Base-by-base conservation (phyloP, 2,888 invertebrate genomes). In the Drosophila subsilvestris region DNA sequence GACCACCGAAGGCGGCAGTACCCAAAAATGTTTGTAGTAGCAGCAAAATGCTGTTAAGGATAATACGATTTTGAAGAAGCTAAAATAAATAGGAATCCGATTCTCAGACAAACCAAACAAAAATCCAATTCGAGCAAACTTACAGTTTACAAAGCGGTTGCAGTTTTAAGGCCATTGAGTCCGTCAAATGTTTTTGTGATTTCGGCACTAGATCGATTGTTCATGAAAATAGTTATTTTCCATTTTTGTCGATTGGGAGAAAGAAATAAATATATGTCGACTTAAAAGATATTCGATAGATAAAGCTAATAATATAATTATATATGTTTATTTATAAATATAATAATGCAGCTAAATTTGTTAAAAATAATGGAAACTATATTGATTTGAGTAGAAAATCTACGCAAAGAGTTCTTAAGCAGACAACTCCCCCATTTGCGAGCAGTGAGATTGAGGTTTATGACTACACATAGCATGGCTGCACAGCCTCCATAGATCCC, bases 1-100 rank as follows among this genome's bases (percentile, higher is more conserved):
- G 86, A 88, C 87, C 89, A 88, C 89, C 87, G 74, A 74, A 79
- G 77, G 72, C 63, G 85, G 61, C 72, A 71, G 67, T 73, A 49
- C 49, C 60, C 50, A 53, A 43, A 54, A 37, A 53, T 22, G 48
- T 48, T 54, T 9, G 22, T 54, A 63, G 66, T 62, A 55, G 56
- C 73, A 61, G 7, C 74, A 63, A n/a, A 5, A 70, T 56, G 55
- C 73, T 67, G 67, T 67, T 63, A 72, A 81, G 79, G 79, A 80
- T 75, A 63, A 73, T 54, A 73, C 68, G 68, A 37, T 14, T 37
- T 12, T 14, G 32, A 37, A 37, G 14, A 65, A 65, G 18, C 45
- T 37, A 44, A 58, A 59, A 37, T 27, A 53, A 56, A 42, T 60
- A 43, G 58, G 51, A 58, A 37, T 37, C 14, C 37, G 47, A 50